Evolutionary conservation across 2,888 invertebrate species (phyloP), one percentile per base, ranked within the genome.

Genomic region (Heliconius aoede): DNA sequence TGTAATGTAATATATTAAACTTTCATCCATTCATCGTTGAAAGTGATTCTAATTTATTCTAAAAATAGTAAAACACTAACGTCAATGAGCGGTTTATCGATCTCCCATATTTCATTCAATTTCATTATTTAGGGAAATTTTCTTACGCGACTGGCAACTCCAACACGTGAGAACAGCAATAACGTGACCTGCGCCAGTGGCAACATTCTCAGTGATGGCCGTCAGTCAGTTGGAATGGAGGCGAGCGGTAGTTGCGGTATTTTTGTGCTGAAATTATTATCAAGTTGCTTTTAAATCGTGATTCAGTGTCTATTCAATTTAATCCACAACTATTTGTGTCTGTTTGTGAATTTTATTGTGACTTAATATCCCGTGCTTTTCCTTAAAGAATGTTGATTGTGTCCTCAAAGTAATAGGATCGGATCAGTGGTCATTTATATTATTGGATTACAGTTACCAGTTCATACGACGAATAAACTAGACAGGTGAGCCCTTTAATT

Each of bases 371-470:
- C 80, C 85, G 90, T 93, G 92, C 88, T 86, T 82, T 89, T 86
- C 80, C 80, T 80, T 83, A 87, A 86, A 87, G 89, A 91, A 92
- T 92, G 91, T 91, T 93, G 90, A 89, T 92, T 91, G 94, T 94
- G 93, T 88, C 89, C 88, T 87, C 86, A 84, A 86, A 86, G 86
- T 93, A 94, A 92, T 93, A 92, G 90, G 93, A 93, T 93, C 81
- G 79, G 78, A 84, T 82, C 89, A 90, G 92, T 93, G 93, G 86
- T 89, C 88, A 86, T 85, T 81, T 86, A 89, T 87, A 88, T 87
- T 94, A 93, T 94, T 94, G 93, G 94, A 93, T 93, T 93, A 93
- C 91, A 84, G 87, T 89, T 89, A 87, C 89, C 89, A 91, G 91
- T 89, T 89, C 88, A 87, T 87, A 88, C 88, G 88, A 87, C 89